Conservation (phyloP, 2,888 invertebrate species). For the Coecobrya sp. region DNA sequence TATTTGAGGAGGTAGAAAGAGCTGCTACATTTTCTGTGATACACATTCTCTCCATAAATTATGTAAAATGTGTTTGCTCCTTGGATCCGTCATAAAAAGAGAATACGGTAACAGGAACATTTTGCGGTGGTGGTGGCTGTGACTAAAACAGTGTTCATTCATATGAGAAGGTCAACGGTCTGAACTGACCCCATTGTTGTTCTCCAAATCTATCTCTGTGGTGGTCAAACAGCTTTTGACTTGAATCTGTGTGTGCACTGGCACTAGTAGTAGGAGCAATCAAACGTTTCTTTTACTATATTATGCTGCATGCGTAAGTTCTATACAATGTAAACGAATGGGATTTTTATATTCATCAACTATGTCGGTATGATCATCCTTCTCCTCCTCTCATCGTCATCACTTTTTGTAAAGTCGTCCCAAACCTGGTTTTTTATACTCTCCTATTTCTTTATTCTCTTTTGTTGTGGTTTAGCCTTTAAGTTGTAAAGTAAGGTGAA, state of each 20-base stretch:
- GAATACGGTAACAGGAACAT: constrained; percentile 75
- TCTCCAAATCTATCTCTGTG: constrained; percentile 74
- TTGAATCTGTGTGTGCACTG: neutral
- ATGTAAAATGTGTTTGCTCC: constrained; percentile 37
- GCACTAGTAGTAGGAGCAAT: neutral
- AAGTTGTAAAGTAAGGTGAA: neutral
- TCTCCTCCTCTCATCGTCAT: constrained; percentile 26
- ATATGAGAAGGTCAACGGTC: constrained; percentile 83
- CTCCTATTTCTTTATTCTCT: neutral
- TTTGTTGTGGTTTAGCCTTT: neutral
- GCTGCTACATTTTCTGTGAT: constrained; percentile 28
- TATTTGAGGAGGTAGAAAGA: neutral
- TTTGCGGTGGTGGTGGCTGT: constrained; percentile 46
- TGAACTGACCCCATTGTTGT: constrained; percentile 84
- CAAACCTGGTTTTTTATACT: constrained; percentile 41
- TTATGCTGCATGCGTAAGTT: neutral
- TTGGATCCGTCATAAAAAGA: constrained; percentile 62
- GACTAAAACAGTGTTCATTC: constrained; percentile 79
- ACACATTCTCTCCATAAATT: constrained; percentile 56
- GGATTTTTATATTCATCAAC: constrained; percentile 41
- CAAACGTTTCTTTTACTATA: constrained; percentile 28
- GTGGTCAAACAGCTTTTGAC: constrained; percentile 82
- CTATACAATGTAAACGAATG: constrained; percentile 16
- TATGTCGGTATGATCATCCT: constrained; percentile 8
- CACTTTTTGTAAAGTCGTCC: constrained; percentile 43